Evolutionary conservation across 2,888 invertebrate species (phyloP), one percentile per base, ranked within the genome.

Genomic region (Leucoptera coffeella): DNA sequence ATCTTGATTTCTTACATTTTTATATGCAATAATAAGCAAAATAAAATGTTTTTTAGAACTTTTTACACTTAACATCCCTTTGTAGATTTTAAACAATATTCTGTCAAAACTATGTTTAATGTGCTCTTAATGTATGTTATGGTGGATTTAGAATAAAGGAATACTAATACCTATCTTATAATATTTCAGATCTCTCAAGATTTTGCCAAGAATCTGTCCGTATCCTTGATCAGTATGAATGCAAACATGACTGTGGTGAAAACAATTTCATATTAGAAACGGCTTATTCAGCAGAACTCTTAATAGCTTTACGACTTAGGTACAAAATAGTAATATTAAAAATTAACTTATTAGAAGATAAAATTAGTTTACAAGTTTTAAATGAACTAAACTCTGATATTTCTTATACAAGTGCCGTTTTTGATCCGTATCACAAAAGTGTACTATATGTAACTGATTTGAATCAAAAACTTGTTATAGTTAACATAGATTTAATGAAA

Each of bases 321-420:
- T 35, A 49, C 25, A 60, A 50, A 42, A 40, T 71, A 30, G 45
- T 50, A 13, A 42, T 72, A 22, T 33, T 69, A 4, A 57, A 52
- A 43, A 37, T 67, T 11, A 20, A 35, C 2, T 37, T 40, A 20
- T 27, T 30, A 2, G 38, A 47, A 20, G 37, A 6, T 15, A 33
- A 30, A 2, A 26, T 57, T 19, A 30, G 35, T 14, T 33, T 64
- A 29, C 47, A 60, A 22, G 45, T 47, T 34, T 23, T 62, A 0
- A 57, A 59, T 35, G 43, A 47, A 33, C 40, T 58, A 13, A 47
- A 54, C 22, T 53, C 59, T 1, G 46, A 50, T 25, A 31, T 56
- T 15, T 52, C 61, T 1, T 61, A 55, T 30, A 67, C 64, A 1
- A 45, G 64, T 21, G 51, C 71, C 33, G 46, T 51, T 5, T 62